Evolutionary conservation across 2,113 vertebrate genomes (phyloP).

Genomic region (Ibidorhyncha struthersii): DNA sequence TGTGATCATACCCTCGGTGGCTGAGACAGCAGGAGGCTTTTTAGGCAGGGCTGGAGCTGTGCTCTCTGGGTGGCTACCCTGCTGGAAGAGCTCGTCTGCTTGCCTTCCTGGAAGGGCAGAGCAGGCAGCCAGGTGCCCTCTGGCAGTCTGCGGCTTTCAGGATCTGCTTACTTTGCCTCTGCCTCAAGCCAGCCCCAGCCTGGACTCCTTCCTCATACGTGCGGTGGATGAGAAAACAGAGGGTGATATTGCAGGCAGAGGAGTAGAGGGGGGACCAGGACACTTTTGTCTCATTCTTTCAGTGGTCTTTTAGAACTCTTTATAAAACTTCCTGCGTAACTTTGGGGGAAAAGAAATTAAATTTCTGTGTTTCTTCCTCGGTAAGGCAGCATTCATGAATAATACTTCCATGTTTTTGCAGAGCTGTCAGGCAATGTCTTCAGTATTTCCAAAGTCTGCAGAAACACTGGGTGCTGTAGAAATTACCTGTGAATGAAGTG

Average conservation of each 20-base stretch:
- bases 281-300: not conserved
- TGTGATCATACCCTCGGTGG: not conserved
- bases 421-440: not conserved
- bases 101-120: conserved; percentile 49
- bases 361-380: not conserved
- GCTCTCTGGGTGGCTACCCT: conserved; percentile 11
- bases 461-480: not conserved
- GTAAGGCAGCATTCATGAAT: not conserved
- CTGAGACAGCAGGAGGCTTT: conserved; percentile 11
- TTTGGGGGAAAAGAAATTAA: not conserved
- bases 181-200: conserved; percentile 15
- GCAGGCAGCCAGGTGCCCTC: conserved; percentile 55
- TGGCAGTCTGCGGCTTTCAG: not conserved
- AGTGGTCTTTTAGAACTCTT: not conserved
- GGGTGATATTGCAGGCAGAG: not conserved
- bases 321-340: not conserved
- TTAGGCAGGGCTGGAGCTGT: not conserved
- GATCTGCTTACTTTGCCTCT: conserved; percentile 20
- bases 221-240: not conserved
- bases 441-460: not conserved
- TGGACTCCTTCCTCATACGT: not conserved
- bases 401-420: not conserved
- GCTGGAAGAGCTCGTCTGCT: not conserved
- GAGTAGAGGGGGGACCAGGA: not conserved
- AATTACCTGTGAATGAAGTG: not conserved